Evolutionary conservation across 2,797 vertebrate genomes (phyloP).

Genomic region (Gambusia yucatana): DNA sequence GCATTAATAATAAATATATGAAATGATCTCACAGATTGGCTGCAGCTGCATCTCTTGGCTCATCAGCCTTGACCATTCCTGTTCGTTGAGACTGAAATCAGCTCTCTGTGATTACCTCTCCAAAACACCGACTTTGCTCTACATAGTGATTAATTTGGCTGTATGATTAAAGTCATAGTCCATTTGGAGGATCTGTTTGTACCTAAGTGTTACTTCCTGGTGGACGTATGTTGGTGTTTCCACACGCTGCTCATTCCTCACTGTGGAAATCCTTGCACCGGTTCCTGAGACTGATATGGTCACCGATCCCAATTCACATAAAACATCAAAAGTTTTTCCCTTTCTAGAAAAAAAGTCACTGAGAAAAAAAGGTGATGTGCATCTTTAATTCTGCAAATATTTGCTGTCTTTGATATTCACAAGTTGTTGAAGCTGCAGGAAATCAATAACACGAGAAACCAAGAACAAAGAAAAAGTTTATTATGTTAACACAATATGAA

Average conservation of each 20-base stretch:
- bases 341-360: background rate
- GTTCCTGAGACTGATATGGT: no score
- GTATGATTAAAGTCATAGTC: background rate
- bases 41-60: no score
- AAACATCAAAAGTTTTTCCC: background rate
- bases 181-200: background rate
- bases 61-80: no score
- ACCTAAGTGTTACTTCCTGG: background rate
- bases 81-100: no score
- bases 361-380: background rate
- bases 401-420: background rate
- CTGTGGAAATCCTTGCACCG: no score
- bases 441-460: background rate
- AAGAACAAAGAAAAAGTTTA: background rate
- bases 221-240: background rate
- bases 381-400: background rate
- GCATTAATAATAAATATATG: no score
- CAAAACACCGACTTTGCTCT: background rate
- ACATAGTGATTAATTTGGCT: background rate
- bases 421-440: background rate
- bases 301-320: no score
- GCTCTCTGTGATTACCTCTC: no score
- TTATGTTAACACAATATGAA: background rate
- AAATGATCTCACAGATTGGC: no score
- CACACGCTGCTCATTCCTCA: background rate